These are phyloP conservation scores for Prochilodus magdalenae DNA, from an alignment of 2,113 vertebrate genomes.

Conservation along the genomic window DNA sequence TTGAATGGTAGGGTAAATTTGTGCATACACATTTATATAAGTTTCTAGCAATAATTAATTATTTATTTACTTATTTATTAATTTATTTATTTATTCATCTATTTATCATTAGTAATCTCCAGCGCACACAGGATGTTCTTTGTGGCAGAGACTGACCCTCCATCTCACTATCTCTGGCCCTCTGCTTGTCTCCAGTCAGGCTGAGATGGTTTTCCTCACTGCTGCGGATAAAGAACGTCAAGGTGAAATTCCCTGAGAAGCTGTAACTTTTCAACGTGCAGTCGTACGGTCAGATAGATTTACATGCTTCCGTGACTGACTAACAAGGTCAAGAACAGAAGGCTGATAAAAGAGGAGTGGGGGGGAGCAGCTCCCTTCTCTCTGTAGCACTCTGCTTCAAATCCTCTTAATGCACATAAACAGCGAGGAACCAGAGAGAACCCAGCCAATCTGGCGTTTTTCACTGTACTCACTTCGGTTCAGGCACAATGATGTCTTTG, in stretches of 20 bases:
- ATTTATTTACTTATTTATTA: too few relatives aligned
- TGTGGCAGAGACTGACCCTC: neutral
- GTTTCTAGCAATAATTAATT: too few relatives aligned
- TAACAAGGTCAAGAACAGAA: conserved; percentile 58
- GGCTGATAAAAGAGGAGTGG: conserved; percentile 46
- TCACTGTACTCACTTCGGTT: neutral
- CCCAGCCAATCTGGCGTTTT: neutral
- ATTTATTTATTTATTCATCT: too few relatives aligned
- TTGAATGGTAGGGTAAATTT: too few relatives aligned
- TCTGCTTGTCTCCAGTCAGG: neutral
- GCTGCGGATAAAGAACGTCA: conserved; percentile 64
- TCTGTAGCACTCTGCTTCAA: conserved; percentile 15
- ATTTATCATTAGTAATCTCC: neutral
- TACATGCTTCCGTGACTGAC: conserved; percentile 72
- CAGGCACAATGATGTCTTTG: neutral
- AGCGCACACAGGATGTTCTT: neutral
- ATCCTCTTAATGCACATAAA: conserved; percentile 12
- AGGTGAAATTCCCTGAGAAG: conserved; percentile 75
- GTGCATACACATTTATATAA: too few relatives aligned
- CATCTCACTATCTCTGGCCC: neutral
- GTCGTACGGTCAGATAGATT: conserved; percentile 66
- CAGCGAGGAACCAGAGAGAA: neutral
- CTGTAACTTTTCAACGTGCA: conserved; percentile 78
- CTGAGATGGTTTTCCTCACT: conserved; percentile 62
- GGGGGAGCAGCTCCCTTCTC: neutral